These are phyloP conservation scores for Eulemur rufifrons DNA, from an alignment of 2,113 vertebrate genomes.

Conservation along the genomic window DNA sequence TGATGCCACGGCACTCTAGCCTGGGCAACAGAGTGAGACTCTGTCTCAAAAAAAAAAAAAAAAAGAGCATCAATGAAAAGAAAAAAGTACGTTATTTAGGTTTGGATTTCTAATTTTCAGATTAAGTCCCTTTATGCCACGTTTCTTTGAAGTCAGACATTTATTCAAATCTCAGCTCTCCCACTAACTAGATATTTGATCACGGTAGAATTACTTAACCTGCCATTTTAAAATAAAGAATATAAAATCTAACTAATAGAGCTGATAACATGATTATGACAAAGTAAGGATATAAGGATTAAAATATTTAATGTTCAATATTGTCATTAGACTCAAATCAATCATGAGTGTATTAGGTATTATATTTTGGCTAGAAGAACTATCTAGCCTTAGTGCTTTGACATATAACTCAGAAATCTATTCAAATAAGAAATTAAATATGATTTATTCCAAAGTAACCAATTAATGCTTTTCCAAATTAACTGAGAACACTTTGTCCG, in stretches of 20 bases:
- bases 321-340: not conserved
- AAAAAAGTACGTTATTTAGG: not conserved
- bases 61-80: not conserved
- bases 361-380: not conserved
- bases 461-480: not conserved
- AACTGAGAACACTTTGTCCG: not conserved
- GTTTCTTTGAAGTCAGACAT: not conserved
- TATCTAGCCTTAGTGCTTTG: not conserved
- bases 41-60: too few species aligned
- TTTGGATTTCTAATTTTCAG: not conserved
- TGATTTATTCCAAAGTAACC: not conserved
- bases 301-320: conserved; percentile 9
- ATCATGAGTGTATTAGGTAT: not conserved
- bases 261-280: not conserved
- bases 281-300: not conserved
- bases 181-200: not conserved
- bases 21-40: too few species aligned
- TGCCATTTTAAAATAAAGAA: not conserved
- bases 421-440: conserved; percentile 3
- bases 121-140: not conserved
- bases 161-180: not conserved
- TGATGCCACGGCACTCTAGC: too few species aligned
- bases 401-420: conserved; percentile 26
- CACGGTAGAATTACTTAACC: not conserved
- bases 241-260: not conserved